Conservation (phyloP, 2,113 vertebrate species). For the Anthoscopus minutus region DNA sequence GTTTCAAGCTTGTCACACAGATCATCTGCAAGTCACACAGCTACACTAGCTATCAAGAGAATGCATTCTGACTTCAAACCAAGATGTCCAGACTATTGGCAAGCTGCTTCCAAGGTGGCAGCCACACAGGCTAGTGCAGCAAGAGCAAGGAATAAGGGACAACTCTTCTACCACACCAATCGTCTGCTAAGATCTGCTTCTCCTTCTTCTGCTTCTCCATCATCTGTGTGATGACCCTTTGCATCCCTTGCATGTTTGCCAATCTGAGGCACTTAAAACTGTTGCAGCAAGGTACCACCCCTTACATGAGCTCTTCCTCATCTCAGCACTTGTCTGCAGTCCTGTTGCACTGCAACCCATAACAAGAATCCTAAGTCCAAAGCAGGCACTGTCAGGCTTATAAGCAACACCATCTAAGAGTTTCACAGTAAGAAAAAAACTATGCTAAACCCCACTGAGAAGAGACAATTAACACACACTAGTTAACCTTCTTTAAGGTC, state of each 20-base stretch:
- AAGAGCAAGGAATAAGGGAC: not conserved
- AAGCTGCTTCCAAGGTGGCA: not conserved
- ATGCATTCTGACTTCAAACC: not conserved
- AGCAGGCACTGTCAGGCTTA: not conserved
- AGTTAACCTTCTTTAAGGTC: not conserved
- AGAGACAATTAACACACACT: not conserved
- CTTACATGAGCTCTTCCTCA: not conserved
- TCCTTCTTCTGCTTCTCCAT: too few relatives aligned
- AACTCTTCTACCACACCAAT: not conserved
- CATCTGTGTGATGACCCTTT: not conserved
- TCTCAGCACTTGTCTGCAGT: not conserved
- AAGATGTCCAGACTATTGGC: not conserved
- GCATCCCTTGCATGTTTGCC: not conserved
- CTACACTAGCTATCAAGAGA: not conserved
- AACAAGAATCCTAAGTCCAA: not conserved
- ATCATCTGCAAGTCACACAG: not conserved
- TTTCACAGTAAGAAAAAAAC: not conserved
- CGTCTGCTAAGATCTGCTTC: not conserved
- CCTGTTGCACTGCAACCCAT: not conserved
- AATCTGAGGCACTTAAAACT: not conserved
- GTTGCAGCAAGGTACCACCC: not conserved
- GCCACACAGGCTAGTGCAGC: not conserved
- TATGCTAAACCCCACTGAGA: not conserved
- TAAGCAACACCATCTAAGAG: not conserved
- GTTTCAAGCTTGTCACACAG: not conserved